These are phyloP conservation scores for Harpalus rufipes DNA, from an alignment of 2,888 invertebrate genomes.

Conservation along the genomic window DNA sequence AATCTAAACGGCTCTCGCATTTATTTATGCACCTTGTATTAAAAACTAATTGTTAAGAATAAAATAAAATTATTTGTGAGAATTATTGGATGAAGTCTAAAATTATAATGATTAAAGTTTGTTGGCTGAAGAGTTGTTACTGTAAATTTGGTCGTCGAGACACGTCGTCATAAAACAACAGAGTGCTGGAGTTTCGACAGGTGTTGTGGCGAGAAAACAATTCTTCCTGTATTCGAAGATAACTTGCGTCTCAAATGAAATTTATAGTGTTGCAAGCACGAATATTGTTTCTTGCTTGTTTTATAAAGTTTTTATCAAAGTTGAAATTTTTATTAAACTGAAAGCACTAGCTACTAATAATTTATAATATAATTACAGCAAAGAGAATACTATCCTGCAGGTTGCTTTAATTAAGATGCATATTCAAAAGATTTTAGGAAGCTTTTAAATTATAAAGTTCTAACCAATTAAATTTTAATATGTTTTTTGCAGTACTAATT, in stretches of 20 bases:
- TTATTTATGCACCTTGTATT: no score
- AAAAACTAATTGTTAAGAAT: no score
- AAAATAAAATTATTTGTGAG: no score
- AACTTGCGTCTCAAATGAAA: neutral
- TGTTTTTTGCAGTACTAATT: no score
- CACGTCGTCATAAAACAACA: neutral
- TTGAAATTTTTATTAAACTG: neutral
- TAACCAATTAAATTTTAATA: no score
- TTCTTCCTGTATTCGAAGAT: conserved; percentile 15
- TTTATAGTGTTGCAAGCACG: neutral
- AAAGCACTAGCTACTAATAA: neutral
- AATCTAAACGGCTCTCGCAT: no score
- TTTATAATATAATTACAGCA: neutral
- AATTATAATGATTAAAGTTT: no score
- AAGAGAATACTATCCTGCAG: neutral
- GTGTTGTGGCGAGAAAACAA: conserved; percentile 29
- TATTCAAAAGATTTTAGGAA: no score
- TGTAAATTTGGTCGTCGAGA: neutral
- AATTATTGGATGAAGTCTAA: no score
- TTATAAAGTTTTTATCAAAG: neutral
- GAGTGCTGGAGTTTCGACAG: conserved; percentile 31
- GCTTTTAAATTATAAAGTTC: no score
- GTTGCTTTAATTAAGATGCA: no score
- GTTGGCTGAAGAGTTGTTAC: no score
- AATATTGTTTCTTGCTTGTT: neutral